A percentile compares a stretch with the other conserved stretches of the same genome.
These are phyloP conservation scores for Trachelus stipa DNA, from an alignment of 2,888 invertebrate species.

Conservation along the genomic window DNA sequence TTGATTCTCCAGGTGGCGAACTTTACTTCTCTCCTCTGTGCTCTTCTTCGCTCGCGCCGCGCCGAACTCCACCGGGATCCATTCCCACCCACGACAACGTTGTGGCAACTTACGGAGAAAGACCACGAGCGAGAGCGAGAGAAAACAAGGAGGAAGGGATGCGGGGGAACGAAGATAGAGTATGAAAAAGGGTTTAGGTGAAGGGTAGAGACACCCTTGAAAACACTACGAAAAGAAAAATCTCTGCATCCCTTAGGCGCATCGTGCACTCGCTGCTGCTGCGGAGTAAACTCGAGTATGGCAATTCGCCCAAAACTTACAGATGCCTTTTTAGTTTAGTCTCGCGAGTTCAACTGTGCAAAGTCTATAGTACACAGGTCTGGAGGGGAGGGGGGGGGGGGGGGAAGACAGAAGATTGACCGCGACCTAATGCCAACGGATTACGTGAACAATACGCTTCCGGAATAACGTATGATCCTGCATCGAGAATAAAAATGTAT, in stretches of 20 bases:
- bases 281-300: neutral
- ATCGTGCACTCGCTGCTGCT: neutral
- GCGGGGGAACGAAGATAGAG: neutral
- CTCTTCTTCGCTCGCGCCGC: conserved; percentile 10
- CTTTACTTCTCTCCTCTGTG: conserved; percentile 30
- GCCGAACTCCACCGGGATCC: neutral
- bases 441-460: neutral
- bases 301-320: neutral
- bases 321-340: neutral
- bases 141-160: conserved; percentile 10
- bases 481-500: neutral
- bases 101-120: conserved; percentile 12
- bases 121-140: conserved; percentile 1
- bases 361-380: neutral
- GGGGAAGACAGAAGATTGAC: neutral
- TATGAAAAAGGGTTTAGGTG: neutral
- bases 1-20: conserved; percentile 36
- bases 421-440: neutral
- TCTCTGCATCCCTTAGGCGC: neutral
- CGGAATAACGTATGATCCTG: neutral
- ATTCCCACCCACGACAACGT: conserved; percentile 21
- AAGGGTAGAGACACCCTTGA: neutral
- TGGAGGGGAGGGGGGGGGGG: no score
- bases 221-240: neutral
- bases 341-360: neutral